Percentiles rank a stretch among this genome's conserved stretches.
Evolutionary conservation across 35 echinoderm and acorn worm genomes (phyloP).

Genomic region (Ophioderma brevispina): DNA sequence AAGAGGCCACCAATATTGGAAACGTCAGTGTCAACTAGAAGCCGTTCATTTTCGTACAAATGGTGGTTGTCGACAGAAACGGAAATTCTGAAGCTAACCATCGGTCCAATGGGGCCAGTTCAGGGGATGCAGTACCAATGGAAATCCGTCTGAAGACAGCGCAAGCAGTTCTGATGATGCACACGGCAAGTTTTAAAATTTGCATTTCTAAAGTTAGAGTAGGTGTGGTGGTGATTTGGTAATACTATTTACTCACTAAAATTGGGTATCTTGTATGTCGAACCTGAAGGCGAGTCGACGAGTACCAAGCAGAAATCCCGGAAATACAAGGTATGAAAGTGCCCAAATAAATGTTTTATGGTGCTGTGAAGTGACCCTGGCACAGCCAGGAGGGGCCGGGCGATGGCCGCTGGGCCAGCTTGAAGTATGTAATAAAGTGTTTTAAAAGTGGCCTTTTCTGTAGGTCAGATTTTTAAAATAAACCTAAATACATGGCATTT

Average conservation of each 20-base stretch:
- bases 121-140: slow-evolving; percentile 84
- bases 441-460: too few species aligned
- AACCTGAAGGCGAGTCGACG: slow-evolving; percentile 96
- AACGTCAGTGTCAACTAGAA: neutral
- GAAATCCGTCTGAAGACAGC: slow-evolving; percentile 91
- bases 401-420: too few species aligned
- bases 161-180: slow-evolving; percentile 98
- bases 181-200: slow-evolving; percentile 64
- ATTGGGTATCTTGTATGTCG: slow-evolving; percentile 34
- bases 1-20: neutral
- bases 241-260: neutral
- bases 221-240: neutral
- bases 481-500: too few species aligned
- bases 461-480: too few species aligned
- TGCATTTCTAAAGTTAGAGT: neutral
- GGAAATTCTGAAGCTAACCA: slow-evolving; percentile 83
- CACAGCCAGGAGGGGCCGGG: too few species aligned
- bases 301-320: slow-evolving; percentile 94
- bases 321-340: slow-evolving; percentile 77
- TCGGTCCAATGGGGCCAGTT: slow-evolving; percentile 87
- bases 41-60: slow-evolving; percentile 1
- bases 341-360: neutral
- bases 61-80: slow-evolving; percentile 95
- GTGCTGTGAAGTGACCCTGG: neutral
- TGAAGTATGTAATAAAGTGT: too few species aligned